Conservation (phyloP, 1,140 invertebrate genomes). For the Elymnias hypermnestra region DNA sequence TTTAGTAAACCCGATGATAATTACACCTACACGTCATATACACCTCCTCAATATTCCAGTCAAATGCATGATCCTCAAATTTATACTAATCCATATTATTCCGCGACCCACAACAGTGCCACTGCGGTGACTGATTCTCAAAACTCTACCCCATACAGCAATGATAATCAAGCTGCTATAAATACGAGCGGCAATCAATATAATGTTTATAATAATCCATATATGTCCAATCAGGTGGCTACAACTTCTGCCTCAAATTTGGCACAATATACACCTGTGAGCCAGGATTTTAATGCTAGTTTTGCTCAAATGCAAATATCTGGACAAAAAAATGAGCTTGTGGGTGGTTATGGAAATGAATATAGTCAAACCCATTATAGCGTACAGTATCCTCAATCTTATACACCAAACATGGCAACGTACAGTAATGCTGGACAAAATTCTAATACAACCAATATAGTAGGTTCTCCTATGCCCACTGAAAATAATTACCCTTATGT, state of each 20-base stretch:
- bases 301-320: constrained; percentile 58
- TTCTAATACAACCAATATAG: constrained; percentile 29
- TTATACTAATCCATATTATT: constrained; percentile 52
- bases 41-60: constrained; percentile 44
- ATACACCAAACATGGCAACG: constrained; percentile 38
- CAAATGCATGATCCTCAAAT: constrained; percentile 43
- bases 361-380: constrained; percentile 54
- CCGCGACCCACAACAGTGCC: constrained; percentile 38
- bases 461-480: constrained; percentile 31
- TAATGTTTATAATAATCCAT: constrained; percentile 30
- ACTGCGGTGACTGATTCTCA: constrained; percentile 50
- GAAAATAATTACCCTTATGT: constrained; percentile 54
- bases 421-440: constrained; percentile 44
- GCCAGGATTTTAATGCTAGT: constrained; percentile 42
- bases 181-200: constrained; percentile 26
- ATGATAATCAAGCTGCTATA: constrained; percentile 23
- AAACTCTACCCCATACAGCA: constrained; percentile 25
- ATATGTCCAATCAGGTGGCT: constrained; percentile 20
- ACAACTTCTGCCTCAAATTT: constrained; percentile 15
- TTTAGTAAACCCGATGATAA: constrained; percentile 51
- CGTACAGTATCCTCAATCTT: constrained; percentile 47
- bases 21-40: constrained; percentile 44
- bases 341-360: constrained; percentile 26
- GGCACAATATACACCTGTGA: constrained; percentile 24
- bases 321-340: constrained; percentile 31